Conservation (phyloP, 2,888 invertebrate genomes). For the Tortricodes alternella region DNA sequence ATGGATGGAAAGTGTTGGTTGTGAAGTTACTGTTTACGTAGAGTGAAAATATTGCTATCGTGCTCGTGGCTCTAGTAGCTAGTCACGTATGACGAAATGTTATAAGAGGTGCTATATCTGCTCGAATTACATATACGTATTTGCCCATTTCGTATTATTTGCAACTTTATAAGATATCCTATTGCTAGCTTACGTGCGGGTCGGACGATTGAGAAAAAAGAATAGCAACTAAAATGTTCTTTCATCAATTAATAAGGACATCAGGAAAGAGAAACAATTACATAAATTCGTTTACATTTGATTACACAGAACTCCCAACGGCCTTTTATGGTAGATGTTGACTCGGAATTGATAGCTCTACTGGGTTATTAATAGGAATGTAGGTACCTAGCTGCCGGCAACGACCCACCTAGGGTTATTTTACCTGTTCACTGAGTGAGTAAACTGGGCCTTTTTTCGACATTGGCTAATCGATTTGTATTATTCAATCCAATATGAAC, state of each 20-base stretch:
- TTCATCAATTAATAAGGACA: background rate
- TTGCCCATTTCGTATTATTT: background rate
- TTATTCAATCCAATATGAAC: background rate
- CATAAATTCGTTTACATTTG: constrained; percentile 22
- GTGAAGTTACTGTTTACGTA: constrained; percentile 4
- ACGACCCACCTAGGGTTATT: constrained; percentile 25
- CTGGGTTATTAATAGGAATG: constrained; percentile 29
- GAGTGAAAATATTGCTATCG: constrained; percentile 2
- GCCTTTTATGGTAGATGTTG: constrained; percentile 28
- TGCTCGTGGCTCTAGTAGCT: constrained; percentile 9
- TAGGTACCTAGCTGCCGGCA: constrained; percentile 19
- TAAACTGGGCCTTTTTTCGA: too few relatives aligned
- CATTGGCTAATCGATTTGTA: too few relatives aligned
- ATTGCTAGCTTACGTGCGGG: background rate
- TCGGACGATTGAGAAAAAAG: too few relatives aligned
- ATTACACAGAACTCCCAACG: constrained; percentile 22
- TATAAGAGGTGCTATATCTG: background rate
- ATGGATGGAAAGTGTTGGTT: background rate
- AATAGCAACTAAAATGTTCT: too few relatives aligned
- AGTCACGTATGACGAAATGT: constrained; percentile 1
- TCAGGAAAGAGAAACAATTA: constrained; percentile 11
- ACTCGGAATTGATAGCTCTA: constrained; percentile 27
- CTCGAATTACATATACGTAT: background rate
- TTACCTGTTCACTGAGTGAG: constrained; percentile 9
- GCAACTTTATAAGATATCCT: background rate